Base-by-base conservation (phyloP, 2,113 vertebrate genomes). In the Cyprinodon variegatus region DNA sequence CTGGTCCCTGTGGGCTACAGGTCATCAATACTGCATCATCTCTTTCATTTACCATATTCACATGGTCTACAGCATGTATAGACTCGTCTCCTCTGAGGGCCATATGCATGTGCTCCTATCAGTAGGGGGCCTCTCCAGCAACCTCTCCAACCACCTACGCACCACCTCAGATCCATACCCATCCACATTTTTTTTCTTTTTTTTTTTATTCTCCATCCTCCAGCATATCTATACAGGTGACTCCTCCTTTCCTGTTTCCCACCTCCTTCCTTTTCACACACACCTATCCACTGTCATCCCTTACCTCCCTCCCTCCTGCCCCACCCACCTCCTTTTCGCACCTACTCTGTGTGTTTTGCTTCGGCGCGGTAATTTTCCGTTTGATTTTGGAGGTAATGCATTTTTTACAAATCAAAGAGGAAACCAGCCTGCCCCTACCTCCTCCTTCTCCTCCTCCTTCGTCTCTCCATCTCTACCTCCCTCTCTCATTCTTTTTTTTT, bases 401-500 rank as follows among this genome's bases (percentile, higher is more conserved):
- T 95, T 96, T 96, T 96, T 95, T 95, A 95, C 93, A 95, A 95
- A 96, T 96, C 95, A 96, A 95, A 96, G 95, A 94, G 93, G 94
- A 95, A 95, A 94, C 92, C 86, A 89, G 94, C 83, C 87, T 84
- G 85, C 86, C 89, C 91, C 89, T 89, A 88, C 61, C 73, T 62
- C 76, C 70, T 22, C 69, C 67, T 72, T 65, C 50, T 46, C 62
- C 73, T 68, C 59, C 74, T 76, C 78, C 71, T 62, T 75, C 65
- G 9, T 62, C 50, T n/a, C 15, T 11, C n/a, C 68, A 22, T 22
- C 57, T 50, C 60, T 48, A 40, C 38, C 38, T 39, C 41, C 38
- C 71, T 60, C 20, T 29, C 45, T 22, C 45, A 41, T 59, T 88
- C 76, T 84, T 86, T 81, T 83, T 29, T 29, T 29, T 29, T 29